Percentiles rank a stretch among this genome's conserved stretches.
These are phyloP conservation scores for Parauchenoglanis ngamensis DNA, from an alignment of 2,797 vertebrate genomes.

Conservation along the genomic window DNA sequence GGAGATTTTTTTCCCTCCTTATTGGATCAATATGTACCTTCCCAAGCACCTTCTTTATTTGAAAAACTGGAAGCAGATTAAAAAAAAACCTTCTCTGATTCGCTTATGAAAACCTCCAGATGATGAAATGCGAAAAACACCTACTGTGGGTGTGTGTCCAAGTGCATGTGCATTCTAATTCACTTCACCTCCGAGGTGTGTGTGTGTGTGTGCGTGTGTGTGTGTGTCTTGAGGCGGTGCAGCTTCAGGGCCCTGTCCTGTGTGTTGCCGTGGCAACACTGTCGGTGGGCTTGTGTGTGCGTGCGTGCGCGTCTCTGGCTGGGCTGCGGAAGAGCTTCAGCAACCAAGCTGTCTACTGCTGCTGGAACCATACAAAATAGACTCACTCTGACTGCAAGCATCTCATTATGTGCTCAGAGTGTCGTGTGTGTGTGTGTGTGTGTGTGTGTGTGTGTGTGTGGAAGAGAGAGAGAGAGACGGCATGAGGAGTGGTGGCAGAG, in stretches of 20 bases:
- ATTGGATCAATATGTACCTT: constrained; percentile 8
- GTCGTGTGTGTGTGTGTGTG: neutral
- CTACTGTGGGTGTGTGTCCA: constrained; percentile 3
- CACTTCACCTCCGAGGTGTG: constrained; percentile 19
- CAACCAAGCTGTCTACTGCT: constrained; percentile 45
- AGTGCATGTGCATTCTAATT: constrained; percentile 14
- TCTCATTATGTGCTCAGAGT: constrained; percentile 32
- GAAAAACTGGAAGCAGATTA: neutral
- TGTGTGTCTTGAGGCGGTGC: constrained; percentile 43
- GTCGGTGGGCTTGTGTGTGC: constrained; percentile 46
- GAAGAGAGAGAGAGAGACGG: neutral
- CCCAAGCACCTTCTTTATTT: neutral
- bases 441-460: constrained; percentile 29
- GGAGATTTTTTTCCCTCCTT: neutral
- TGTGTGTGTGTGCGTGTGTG: constrained; percentile 10
- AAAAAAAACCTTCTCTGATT: neutral
- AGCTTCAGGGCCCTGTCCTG: constrained; percentile 53
- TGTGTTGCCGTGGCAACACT: constrained; percentile 57
- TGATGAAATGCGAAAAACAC: constrained; percentile 26
- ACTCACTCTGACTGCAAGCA: constrained; percentile 42
- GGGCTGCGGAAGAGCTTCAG: constrained; percentile 39
- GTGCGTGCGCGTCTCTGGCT: constrained; percentile 40
- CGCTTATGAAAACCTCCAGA: constrained; percentile 17
- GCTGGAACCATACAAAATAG: constrained; percentile 41
- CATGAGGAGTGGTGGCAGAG: constrained; percentile 28